Conservation (phyloP, 92 coral and sea anemone genomes). For the Chrysogorgia sp. region DNA sequence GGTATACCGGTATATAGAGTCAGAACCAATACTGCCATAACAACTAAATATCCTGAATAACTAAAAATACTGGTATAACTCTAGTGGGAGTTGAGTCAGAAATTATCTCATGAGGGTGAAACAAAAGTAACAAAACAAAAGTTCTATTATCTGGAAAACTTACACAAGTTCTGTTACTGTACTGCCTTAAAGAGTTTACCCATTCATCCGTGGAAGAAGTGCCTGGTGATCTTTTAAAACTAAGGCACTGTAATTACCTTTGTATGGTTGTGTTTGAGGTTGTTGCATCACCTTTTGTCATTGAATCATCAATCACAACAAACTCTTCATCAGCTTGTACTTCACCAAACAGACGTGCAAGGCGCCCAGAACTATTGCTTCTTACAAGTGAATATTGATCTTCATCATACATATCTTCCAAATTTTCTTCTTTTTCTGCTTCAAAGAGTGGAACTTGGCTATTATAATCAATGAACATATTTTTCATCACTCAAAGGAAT, state of each 20-base stretch:
- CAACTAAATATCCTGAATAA: no score
- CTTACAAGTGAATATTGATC: neutral
- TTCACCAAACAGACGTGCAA: conserved; percentile 22
- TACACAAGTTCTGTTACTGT: no score
- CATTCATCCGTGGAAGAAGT: no score
- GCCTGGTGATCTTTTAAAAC: no score
- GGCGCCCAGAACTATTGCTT: conserved; percentile 35
- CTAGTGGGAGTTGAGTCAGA: no score
- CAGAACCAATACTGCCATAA: no score
- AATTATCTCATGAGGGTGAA: no score
- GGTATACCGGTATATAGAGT: no score
- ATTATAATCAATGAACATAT: neutral
- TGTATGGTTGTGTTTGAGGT: neutral
- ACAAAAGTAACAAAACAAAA: no score
- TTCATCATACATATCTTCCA: conserved; percentile 33
- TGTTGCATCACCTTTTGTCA: neutral
- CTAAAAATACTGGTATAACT: no score
- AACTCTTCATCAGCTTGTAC: conserved; percentile 31
- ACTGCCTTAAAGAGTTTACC: no score
- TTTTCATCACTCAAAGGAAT: neutral
- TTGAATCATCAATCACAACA: conserved; percentile 21
- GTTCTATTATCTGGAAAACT: no score
- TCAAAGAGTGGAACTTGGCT: conserved; percentile 36
- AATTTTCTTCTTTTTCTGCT: conserved; percentile 19
- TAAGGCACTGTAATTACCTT: neutral